These are phyloP conservation scores for Polydrusus tereticollis DNA, from an alignment of 2,888 invertebrate genomes.

Conservation along the genomic window DNA sequence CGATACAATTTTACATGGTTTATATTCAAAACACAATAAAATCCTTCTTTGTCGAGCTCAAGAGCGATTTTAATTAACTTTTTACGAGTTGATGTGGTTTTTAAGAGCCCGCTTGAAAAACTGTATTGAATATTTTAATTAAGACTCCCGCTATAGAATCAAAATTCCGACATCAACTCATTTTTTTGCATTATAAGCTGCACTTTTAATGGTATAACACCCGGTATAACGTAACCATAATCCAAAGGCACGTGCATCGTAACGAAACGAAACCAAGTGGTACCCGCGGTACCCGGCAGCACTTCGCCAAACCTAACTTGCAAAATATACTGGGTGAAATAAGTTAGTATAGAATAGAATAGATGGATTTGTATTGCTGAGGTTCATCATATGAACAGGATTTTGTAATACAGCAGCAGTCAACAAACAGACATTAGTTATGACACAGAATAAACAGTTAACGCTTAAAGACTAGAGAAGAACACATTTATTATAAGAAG, in stretches of 20 bases:
- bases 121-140: background rate
- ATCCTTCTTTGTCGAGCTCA: slow-evolving; percentile 3
- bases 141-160: too few species aligned
- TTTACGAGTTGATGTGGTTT: background rate
- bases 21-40: slow-evolving; percentile 28
- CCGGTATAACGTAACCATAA: background rate
- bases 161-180: too few species aligned
- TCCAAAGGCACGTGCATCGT: slow-evolving; percentile 26
- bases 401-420: too few species aligned
- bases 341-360: too few species aligned
- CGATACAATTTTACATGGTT: slow-evolving; percentile 8
- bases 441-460: too few species aligned
- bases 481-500: too few species aligned
- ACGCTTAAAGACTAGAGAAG: too few species aligned
- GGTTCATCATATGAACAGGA: too few species aligned
- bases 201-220: too few species aligned
- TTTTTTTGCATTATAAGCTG: too few species aligned
- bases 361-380: too few species aligned
- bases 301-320: slow-evolving; percentile 13
- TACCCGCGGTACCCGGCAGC: slow-evolving; percentile 15
- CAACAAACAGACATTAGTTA: too few species aligned
- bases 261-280: slow-evolving; percentile 24
- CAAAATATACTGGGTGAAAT: background rate
- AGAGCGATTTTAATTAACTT: slow-evolving; percentile 5
- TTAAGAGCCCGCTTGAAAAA: background rate